Percentiles rank a stretch among this genome's conserved stretches.
Evolutionary conservation across 2,797 vertebrate species (phyloP).

Genomic region (Varecia variegata): DNA sequence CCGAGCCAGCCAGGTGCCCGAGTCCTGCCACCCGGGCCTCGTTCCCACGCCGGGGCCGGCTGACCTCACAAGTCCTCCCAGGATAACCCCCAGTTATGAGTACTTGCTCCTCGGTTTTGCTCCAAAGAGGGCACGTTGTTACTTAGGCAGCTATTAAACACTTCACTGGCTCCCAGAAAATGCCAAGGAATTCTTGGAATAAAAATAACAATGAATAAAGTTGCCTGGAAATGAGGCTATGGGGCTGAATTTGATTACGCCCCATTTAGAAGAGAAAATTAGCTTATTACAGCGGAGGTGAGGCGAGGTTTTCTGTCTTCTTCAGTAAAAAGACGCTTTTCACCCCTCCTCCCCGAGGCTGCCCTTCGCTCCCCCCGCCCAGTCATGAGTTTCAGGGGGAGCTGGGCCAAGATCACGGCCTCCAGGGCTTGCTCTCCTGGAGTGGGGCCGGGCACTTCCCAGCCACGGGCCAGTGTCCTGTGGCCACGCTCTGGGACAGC

Average conservation of each 20-base stretch:
- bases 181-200: conserved; percentile 82
- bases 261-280: conserved; percentile 76
- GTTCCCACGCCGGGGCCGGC: not conserved
- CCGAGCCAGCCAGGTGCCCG: not conserved
- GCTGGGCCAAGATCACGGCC: rapidly evolving
- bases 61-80: conserved; percentile 52
- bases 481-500: not conserved
- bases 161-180: conserved; percentile 76
- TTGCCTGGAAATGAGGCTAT: conserved; percentile 80
- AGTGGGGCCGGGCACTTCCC: rapidly evolving
- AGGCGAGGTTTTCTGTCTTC: conserved; percentile 54
- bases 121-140: conserved; percentile 66
- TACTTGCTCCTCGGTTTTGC: conserved; percentile 28
- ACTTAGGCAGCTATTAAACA: conserved; percentile 75
- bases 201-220: conserved; percentile 80
- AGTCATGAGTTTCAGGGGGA: not conserved
- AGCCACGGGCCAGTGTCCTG: too few relatives aligned
- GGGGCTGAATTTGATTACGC: conserved; percentile 76
- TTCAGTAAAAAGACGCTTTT: not conserved
- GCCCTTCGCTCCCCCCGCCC: not conserved
- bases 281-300: conserved; percentile 66
- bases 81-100: conserved; percentile 10
- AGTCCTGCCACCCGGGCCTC: not conserved
- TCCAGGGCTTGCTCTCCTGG: rapidly evolving
- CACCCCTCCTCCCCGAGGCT: too few relatives aligned